phyloP scores from a whole-genome alignment of 2,888 invertebrate species.

The Dusona sp. region DNA sequence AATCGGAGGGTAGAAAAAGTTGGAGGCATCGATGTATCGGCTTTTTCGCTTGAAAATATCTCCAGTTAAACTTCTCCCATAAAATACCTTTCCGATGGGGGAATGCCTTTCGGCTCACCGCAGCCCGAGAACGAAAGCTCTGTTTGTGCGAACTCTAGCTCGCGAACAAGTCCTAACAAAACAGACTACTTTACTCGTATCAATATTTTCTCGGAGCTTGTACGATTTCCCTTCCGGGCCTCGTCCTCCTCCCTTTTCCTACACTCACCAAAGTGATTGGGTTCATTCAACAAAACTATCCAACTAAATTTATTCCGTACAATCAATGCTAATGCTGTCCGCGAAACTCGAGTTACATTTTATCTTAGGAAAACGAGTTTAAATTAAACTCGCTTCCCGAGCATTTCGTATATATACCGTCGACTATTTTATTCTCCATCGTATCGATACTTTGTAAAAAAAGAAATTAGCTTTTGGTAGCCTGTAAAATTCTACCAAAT shows the following conservation, averaged over 20 bases:
- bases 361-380: neutral
- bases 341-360: neutral
- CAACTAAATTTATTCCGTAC: constrained; percentile 7
- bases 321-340: constrained; percentile 10
- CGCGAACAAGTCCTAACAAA: neutral
- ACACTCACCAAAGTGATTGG: neutral
- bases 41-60: neutral
- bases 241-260: neutral
- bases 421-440: neutral
- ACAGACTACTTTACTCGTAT: neutral
- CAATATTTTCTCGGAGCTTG: neutral
- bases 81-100: neutral
- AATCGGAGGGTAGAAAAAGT: neutral
- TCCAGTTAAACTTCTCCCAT: neutral
- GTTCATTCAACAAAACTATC: constrained; percentile 3
- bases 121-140: neutral
- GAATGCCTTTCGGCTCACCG: neutral
- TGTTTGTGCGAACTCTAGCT: neutral
- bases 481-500: too few relatives aligned
- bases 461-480: neutral
- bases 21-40: constrained; percentile 6
- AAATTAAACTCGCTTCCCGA: neutral
- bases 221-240: neutral
- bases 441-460: neutral
- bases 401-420: neutral